A percentile compares a stretch with the other conserved stretches of the same genome.
phyloP scores from a whole-genome alignment of 2,888 invertebrate genomes.

The Lampropteryx suffumata region DNA sequence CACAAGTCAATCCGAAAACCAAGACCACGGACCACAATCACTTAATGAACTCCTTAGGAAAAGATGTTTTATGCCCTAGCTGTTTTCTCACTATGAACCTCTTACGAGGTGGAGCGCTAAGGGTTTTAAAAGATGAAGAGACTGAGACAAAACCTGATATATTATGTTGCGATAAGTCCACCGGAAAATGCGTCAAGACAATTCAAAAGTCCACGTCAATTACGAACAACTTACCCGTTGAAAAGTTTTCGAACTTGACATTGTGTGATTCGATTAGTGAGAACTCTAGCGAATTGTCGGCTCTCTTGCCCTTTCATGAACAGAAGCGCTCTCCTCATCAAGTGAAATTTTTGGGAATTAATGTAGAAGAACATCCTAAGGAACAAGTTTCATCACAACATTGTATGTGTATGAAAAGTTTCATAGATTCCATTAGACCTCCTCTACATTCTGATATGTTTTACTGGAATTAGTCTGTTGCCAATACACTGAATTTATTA shows the following conservation, averaged over 20 bases:
- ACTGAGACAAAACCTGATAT: slow-evolving; percentile 45
- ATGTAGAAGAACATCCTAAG: slow-evolving; percentile 5
- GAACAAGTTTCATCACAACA: slow-evolving; percentile 16
- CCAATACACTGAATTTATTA: slow-evolving; percentile 4
- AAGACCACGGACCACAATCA: slow-evolving; percentile 18
- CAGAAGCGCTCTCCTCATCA: slow-evolving; percentile 33
- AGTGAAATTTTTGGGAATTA: slow-evolving; percentile 40
- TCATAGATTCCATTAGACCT: slow-evolving; percentile 61
- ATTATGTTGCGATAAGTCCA: slow-evolving; percentile 48
- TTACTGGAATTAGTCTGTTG: slow-evolving; percentile 3
- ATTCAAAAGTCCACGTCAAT: slow-evolving; percentile 47
- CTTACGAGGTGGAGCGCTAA: slow-evolving; percentile 40
- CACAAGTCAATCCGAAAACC: slow-evolving; percentile 25
- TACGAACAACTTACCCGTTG: slow-evolving; percentile 30
- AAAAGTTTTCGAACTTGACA: slow-evolving; percentile 32
- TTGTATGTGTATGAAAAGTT: slow-evolving; percentile 54
- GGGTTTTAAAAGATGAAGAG: slow-evolving; percentile 59
- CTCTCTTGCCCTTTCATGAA: slow-evolving; percentile 3
- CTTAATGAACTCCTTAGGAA: slow-evolving; percentile 24
- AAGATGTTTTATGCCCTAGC: slow-evolving; percentile 48
- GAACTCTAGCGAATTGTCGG: slow-evolving; percentile 24
- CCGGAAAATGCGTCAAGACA: slow-evolving; percentile 32
- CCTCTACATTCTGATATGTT: slow-evolving; percentile 29
- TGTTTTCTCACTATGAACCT: slow-evolving; percentile 51
- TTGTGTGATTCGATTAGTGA: slow-evolving; percentile 33